A percentile compares a stretch with the other conserved stretches of the same genome.
phyloP scores from a whole-genome alignment of 2,797 vertebrate species.

The Sylvia borin region DNA sequence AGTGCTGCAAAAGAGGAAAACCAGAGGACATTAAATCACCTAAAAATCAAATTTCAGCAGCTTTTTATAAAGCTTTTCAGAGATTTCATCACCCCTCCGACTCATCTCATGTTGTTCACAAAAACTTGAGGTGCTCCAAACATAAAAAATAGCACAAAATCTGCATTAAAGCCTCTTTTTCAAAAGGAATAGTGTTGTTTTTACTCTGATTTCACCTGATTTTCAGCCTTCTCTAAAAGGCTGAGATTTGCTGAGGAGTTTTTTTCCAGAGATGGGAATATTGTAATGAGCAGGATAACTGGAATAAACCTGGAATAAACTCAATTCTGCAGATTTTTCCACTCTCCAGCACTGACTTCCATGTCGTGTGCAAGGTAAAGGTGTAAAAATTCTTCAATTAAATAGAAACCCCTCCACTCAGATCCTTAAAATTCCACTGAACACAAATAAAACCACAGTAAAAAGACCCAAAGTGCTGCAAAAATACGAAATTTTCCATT shows the following conservation, averaged over 20 bases:
- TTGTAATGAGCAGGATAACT: not conserved
- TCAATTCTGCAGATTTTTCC: not conserved
- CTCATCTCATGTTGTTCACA: rapidly evolving
- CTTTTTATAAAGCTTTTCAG: not conserved
- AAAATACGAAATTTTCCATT: not conserved
- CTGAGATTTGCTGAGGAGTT: not conserved
- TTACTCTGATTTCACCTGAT: not conserved
- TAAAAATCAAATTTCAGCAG: not conserved
- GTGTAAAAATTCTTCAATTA: not conserved
- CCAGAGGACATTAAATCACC: not conserved
- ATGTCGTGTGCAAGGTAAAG: not conserved
- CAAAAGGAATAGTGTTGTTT: not conserved
- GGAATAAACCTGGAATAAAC: not conserved
- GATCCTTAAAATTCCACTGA: not conserved
- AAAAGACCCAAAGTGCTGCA: not conserved
- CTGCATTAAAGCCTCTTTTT: not conserved
- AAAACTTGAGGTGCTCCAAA: not conserved
- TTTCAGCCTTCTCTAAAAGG: not conserved
- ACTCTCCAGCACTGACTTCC: not conserved
- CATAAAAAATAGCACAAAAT: not conserved
- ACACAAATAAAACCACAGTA: not conserved
- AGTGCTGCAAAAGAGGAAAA: slow-evolving; percentile 77
- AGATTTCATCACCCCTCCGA: not conserved
- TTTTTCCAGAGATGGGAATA: not conserved
- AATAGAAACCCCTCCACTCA: not conserved